phyloP scores from a whole-genome alignment of 2,888 invertebrate species.

The Drosophila anomalata region DNA sequence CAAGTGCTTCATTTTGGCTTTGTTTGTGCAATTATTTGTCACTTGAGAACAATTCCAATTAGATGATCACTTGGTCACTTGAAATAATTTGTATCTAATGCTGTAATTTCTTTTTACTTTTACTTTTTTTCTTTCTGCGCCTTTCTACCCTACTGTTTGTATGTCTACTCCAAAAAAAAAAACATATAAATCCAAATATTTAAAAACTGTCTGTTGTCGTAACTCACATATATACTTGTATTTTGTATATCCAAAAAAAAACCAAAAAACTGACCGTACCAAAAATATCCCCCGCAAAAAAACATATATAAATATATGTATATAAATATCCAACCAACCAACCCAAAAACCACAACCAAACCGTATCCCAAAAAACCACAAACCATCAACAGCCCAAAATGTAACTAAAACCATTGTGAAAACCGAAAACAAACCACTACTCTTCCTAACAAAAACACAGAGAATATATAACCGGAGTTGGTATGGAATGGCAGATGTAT shows the following conservation, averaged over 20 bases:
- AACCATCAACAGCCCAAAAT: conserved; percentile 64
- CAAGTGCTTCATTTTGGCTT: conserved; percentile 35
- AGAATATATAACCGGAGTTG: conserved; percentile 51
- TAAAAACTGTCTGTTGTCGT: conserved; percentile 57
- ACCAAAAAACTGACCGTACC: conserved; percentile 57
- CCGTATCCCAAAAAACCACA: conserved; percentile 30
- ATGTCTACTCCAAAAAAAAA: conserved; percentile 67
- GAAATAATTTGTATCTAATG: conserved; percentile 80
- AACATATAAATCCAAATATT: conserved; percentile 26
- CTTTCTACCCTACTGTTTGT: conserved; percentile 52
- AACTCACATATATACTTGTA: conserved; percentile 56
- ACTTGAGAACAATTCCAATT: conserved; percentile 43
- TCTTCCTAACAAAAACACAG: conserved; percentile 33
- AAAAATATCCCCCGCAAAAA: conserved; percentile 55
- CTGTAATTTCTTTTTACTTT: conserved; percentile 80
- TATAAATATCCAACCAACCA: conserved; percentile 41
- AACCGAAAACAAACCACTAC: conserved; percentile 42
- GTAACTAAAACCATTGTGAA: conserved; percentile 68
- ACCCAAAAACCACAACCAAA: conserved; percentile 41
- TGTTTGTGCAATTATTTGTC: conserved; percentile 16
- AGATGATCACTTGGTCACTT: conserved; percentile 38
- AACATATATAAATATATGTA: conserved; percentile 32
- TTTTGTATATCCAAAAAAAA: conserved; percentile 61
- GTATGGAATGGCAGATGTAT: conserved; percentile 45
- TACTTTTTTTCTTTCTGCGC: conserved; percentile 73